These are phyloP conservation scores for Pocillopora damicornis DNA, from an alignment of 64 coral and sea anemone species.

Conservation along the genomic window DNA sequence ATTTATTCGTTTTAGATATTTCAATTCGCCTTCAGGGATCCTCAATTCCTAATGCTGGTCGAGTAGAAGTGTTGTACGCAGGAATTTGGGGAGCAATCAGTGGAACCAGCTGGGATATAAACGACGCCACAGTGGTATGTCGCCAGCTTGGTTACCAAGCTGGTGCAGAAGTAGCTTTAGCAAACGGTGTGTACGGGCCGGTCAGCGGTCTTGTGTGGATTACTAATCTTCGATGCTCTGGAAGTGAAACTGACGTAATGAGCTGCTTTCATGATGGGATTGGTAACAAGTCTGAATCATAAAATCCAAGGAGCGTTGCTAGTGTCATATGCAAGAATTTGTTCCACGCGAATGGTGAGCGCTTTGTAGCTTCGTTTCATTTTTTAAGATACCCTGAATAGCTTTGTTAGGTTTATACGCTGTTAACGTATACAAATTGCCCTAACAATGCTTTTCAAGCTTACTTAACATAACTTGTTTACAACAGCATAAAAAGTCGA, in stretches of 20 bases:
- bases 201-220: not conserved
- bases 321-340: slow-evolving; percentile 5
- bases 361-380: too few relatives aligned
- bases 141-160: slow-evolving; percentile 20
- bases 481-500: too few relatives aligned
- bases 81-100: slow-evolving; percentile 31
- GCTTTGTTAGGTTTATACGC: not conserved
- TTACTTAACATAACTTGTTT: too few relatives aligned
- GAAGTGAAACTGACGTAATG: not conserved
- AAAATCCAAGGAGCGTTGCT: not conserved
- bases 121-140: slow-evolving; percentile 2
- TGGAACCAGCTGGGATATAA: not conserved
- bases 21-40: slow-evolving; percentile 16
- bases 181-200: not conserved
- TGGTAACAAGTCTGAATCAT: not conserved
- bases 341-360: not conserved
- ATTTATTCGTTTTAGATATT: not conserved
- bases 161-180: not conserved
- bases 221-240: slow-evolving; percentile 6
- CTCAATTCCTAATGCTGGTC: not conserved
- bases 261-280: slow-evolving; percentile 1
- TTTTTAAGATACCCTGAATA: too few relatives aligned
- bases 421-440: too few relatives aligned
- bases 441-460: too few relatives aligned
- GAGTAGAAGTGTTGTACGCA: not conserved